Base-by-base conservation (phyloP, 2,888 invertebrate genomes). In the Yponomeuta sedellus region DNA sequence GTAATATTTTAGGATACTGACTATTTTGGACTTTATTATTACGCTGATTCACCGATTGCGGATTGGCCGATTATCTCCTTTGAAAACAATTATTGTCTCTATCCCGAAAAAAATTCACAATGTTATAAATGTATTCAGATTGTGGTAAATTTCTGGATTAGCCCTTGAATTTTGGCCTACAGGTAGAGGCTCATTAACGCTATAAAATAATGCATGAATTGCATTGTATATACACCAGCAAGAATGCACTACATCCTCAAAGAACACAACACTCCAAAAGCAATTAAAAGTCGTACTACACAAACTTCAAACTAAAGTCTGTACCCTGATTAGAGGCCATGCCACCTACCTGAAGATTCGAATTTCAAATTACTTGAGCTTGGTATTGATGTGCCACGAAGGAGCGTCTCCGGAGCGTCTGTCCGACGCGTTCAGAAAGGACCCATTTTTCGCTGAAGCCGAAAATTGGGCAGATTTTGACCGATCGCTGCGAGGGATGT, bases 401-500 rank as follows among this genome's bases (percentile, higher is more conserved):
- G 89, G 89, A 86, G 82, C 82, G 78, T 83, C 76, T 82, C 85
- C 86, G 80, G 75, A 77, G 83, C 81, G 82, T 83, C 79, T 88
- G 80, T 87, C 86, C 83, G 88, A 90, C 81, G 83, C 74, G 81
- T 88, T 90, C 88, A 84, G 79, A 83, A 86, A 74, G 78, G 90
- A 91, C 74, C 90, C 91, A 74, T 90, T 91, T 89, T 91, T 89
- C 83, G 87, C 88, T 76, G 91, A 91, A 66, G 91, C 89, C 73
- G 88, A 88, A 81, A 90, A 88, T 81, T 91, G 91, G 88, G 79
- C 85, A 74, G 84, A 77, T 89, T 90, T 92, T 91, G 93, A 92
- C 88, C 92, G 92, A 72, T 92, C 92, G 75, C 91, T 92, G 78
- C 89, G 92, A 77, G 91, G 90, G 77, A 86, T 82, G 78, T 94